A percentile compares a stretch with the other conserved stretches of the same genome.
These are phyloP conservation scores for Neolamprologus ventralis DNA, from an alignment of 2,113 vertebrate genomes.

Conservation along the genomic window DNA sequence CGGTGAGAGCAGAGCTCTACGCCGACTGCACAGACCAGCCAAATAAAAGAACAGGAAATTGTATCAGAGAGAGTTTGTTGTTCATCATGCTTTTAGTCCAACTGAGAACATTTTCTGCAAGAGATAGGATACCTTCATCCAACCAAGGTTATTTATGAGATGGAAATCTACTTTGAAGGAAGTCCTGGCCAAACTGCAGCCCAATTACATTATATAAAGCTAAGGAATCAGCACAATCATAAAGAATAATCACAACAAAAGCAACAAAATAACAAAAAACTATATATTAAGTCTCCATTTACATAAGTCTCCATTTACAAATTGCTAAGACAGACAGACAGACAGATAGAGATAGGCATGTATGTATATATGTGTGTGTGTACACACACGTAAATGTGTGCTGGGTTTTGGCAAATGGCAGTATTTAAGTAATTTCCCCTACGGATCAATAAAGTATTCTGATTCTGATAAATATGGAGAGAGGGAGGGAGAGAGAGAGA, in stretches of 20 bases:
- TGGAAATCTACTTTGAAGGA: background rate
- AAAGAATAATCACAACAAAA: background rate
- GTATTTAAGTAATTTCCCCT: background rate
- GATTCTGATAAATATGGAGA: background rate
- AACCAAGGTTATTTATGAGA: background rate
- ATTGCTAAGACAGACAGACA: background rate
- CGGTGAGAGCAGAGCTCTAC: background rate
- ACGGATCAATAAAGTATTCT: background rate
- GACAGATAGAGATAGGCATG: background rate
- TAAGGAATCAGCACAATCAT: background rate
- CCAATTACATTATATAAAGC: background rate
- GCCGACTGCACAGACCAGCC: background rate
- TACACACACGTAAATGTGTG: background rate
- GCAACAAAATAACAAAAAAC: background rate
- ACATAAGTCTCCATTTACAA: background rate
- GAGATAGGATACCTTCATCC: background rate
- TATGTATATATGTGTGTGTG: background rate
- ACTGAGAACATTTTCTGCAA: constrained; percentile 1
- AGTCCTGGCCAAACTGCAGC: background rate
- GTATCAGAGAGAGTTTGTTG: background rate
- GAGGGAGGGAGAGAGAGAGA: background rate
- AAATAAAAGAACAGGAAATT: constrained; percentile 34
- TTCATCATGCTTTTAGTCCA: background rate
- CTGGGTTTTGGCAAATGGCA: accelerated
- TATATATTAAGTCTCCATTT: background rate